Evolutionary conservation across 2,888 invertebrate species (phyloP).

Genomic region (Cerastis leucographa): DNA sequence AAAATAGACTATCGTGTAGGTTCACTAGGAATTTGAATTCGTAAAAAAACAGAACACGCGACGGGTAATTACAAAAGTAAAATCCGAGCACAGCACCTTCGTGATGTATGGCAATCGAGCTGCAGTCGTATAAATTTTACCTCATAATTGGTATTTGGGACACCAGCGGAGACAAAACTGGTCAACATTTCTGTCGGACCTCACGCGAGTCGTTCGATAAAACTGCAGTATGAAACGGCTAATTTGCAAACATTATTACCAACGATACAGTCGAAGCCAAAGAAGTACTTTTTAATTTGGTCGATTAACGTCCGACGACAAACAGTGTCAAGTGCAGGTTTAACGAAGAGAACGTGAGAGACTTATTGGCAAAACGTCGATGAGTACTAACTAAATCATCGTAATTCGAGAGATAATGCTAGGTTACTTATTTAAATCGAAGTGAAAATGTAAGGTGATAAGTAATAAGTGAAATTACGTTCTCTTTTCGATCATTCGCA

Average conservation of each 20-base stretch:
- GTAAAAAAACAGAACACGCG: constrained; percentile 58
- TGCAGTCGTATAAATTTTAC: constrained; percentile 70
- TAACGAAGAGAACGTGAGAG: constrained; percentile 70
- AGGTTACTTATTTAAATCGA: constrained; percentile 62
- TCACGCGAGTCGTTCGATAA: constrained; percentile 60
- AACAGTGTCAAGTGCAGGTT: constrained; percentile 75
- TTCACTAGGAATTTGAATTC: constrained; percentile 26
- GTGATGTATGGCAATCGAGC: constrained; percentile 70
- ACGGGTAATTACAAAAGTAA: constrained; percentile 64
- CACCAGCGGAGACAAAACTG: constrained; percentile 65
- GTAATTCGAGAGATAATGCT: constrained; percentile 65
- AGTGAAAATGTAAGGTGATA: constrained; percentile 58
- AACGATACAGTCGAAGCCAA: constrained; percentile 10
- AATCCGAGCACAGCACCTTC: constrained; percentile 61
- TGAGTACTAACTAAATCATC: constrained; percentile 62
- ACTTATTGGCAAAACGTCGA: constrained; percentile 60
- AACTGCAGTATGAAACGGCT: constrained; percentile 64
- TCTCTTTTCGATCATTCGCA: constrained; percentile 54
- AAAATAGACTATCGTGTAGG: constrained; percentile 19
- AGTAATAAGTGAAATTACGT: constrained; percentile 68
- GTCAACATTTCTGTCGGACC: constrained; percentile 64
- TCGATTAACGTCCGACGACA: constrained; percentile 56
- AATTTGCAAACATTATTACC: constrained; percentile 51
- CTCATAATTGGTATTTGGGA: constrained; percentile 75
- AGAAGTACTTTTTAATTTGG: constrained; percentile 42